Percentiles rank a stretch among this genome's conserved stretches.
phyloP scores from a whole-genome alignment of 1,140 invertebrate species.

The Leptopilina boulardi region DNA sequence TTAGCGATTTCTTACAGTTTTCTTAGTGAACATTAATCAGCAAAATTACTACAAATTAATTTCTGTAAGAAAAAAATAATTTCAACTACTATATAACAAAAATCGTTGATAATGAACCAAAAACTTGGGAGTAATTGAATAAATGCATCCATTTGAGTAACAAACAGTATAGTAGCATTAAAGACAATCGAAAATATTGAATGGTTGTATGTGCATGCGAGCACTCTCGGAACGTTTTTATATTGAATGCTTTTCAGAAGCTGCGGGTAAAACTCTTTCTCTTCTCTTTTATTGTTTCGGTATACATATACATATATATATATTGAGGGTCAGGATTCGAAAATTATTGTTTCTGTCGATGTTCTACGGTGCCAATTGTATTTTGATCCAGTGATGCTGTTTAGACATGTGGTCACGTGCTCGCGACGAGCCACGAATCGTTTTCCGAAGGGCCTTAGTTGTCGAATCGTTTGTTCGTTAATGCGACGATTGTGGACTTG shows the following conservation, averaged over 20 bases:
- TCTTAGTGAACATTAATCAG: too few species aligned
- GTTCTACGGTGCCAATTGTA: slow-evolving; percentile 49
- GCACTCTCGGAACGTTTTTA: slow-evolving; percentile 57
- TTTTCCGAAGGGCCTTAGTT: slow-evolving; percentile 56
- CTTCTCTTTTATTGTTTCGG: slow-evolving; percentile 47
- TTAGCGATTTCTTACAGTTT: too few species aligned
- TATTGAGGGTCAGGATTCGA: slow-evolving; percentile 50
- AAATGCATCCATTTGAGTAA: slow-evolving; percentile 42
- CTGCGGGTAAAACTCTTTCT: slow-evolving; percentile 42
- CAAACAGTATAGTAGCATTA: slow-evolving; percentile 59
- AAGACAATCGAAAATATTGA: slow-evolving; percentile 58
- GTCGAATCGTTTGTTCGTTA: slow-evolving; percentile 72
- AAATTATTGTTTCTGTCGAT: slow-evolving; percentile 61
- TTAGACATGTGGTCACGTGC: slow-evolving; percentile 72
- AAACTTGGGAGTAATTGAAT: neutral
- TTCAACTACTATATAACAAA: too few species aligned
- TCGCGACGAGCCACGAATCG: slow-evolving; percentile 52
- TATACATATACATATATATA: too few species aligned
- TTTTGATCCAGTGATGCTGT: slow-evolving; percentile 52
- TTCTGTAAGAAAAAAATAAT: too few species aligned
- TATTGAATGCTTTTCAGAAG: slow-evolving; percentile 56
- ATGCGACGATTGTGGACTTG: slow-evolving; percentile 72
- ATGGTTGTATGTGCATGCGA: slow-evolving; percentile 49
- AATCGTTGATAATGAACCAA: neutral
- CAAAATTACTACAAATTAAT: too few species aligned